Conservation (phyloP, 92 coral and sea anemone genomes). For the Muricea muricata region DNA sequence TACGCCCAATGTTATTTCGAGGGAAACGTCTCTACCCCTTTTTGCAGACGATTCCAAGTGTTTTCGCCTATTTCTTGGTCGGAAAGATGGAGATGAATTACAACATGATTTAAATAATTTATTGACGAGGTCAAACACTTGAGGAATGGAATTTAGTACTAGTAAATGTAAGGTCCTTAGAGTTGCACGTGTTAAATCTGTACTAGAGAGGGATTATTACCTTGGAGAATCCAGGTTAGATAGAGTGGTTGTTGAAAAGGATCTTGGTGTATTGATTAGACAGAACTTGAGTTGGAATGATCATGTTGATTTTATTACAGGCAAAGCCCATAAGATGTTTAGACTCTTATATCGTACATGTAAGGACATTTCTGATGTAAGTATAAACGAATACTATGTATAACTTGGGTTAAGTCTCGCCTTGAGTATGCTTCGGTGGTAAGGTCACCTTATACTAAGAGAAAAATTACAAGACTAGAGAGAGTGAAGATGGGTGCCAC, state of each 20-base stretch:
- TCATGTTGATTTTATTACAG: conserved; percentile 30
- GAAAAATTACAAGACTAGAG: conserved; percentile 26
- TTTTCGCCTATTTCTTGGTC: neutral
- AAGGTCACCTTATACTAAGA: conserved; percentile 48
- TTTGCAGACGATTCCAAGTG: too few relatives aligned
- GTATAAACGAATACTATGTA: conserved; percentile 31
- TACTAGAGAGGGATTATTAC: conserved; percentile 39
- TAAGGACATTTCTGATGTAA: conserved; percentile 20
- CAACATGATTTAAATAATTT: too few relatives aligned
- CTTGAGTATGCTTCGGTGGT: too few relatives aligned
- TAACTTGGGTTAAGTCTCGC: conserved; percentile 52
- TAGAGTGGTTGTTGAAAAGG: conserved; percentile 46
- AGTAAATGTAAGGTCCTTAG: conserved; percentile 42
- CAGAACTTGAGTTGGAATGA: conserved; percentile 49
- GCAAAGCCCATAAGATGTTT: conserved; percentile 37
- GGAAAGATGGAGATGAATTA: neutral
- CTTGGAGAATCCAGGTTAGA: conserved; percentile 33
- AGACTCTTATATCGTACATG: conserved; percentile 43
- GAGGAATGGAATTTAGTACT: conserved; percentile 7
- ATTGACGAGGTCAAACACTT: neutral
- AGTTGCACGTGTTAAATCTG: conserved; percentile 20
- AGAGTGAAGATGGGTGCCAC: conserved; percentile 38
- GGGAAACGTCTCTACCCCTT: too few relatives aligned
- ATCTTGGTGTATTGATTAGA: conserved; percentile 44
- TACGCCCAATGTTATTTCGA: neutral